phyloP scores from a whole-genome alignment of 2,888 invertebrate species.

The Hybos culiciformis region DNA sequence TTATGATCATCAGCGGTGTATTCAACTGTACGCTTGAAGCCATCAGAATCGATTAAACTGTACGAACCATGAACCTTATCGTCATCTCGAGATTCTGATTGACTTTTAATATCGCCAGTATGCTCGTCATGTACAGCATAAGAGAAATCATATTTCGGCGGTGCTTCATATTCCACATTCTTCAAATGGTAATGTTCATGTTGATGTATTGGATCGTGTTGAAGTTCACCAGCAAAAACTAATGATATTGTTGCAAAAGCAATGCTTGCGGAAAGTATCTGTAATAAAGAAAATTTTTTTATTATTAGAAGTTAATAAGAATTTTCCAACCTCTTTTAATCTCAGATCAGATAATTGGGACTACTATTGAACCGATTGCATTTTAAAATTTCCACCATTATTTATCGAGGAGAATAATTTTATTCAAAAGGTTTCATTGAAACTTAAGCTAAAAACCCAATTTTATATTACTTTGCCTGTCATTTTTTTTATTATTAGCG shows the following conservation, averaged over 20 bases:
- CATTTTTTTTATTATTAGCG: no score
- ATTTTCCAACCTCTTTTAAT: no score
- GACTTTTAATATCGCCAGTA: slow-evolving; percentile 39
- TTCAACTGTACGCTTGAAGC: slow-evolving; percentile 38
- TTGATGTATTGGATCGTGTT: background rate
- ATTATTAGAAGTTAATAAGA: no score
- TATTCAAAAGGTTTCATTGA: no score
- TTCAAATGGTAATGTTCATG: background rate
- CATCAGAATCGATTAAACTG: slow-evolving; percentile 39
- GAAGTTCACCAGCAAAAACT: background rate
- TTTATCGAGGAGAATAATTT: no score
- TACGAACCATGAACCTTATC: slow-evolving; percentile 39
- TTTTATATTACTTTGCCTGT: no score
- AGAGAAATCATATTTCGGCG: slow-evolving; percentile 30
- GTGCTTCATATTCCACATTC: slow-evolving; percentile 19
- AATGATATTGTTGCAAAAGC: background rate
- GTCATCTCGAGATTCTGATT: slow-evolving; percentile 38
- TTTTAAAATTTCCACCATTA: no score
- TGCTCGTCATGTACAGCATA: slow-evolving; percentile 36
- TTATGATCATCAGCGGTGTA: slow-evolving; percentile 39
- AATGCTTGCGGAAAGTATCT: no score
- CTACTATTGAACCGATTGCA: no score
- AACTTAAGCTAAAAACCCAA: no score
- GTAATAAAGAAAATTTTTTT: no score
- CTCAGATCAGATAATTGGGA: no score